These are phyloP conservation scores for Pachyramphus minor DNA, from an alignment of 2,113 vertebrate genomes.

Conservation along the genomic window DNA sequence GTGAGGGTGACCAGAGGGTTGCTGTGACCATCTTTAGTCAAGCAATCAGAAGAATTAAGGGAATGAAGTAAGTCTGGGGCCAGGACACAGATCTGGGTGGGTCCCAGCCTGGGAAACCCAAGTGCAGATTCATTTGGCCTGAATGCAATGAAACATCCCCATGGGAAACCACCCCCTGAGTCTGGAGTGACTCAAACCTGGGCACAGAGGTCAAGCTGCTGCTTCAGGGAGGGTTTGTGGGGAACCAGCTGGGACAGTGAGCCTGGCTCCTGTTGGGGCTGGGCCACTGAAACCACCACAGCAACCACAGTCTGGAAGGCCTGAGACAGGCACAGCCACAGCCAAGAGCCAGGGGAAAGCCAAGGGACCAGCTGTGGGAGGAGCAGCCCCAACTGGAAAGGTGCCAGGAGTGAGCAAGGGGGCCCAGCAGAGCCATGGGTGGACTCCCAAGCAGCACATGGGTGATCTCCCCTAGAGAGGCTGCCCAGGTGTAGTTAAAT, in stretches of 20 bases:
- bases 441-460: not conserved
- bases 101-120: not conserved
- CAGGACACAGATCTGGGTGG: not conserved
- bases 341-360: not conserved
- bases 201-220: not conserved
- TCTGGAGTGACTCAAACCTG: not conserved
- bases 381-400: not conserved
- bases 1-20: not conserved
- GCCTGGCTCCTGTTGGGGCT: not conserved
- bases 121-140: not conserved
- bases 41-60: not conserved
- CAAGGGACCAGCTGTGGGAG: not conserved
- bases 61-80: not conserved
- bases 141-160: accelerated
- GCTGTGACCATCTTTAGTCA: not conserved
- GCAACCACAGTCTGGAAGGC: not conserved
- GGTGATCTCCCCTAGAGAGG: not conserved
- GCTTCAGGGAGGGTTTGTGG: not conserved
- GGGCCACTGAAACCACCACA: not conserved
- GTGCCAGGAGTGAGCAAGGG: not conserved
- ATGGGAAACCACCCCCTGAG: not conserved
- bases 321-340: not conserved
- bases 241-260: not conserved
- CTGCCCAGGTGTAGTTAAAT: not conserved
- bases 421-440: not conserved